Evolutionary conservation across 2,113 vertebrate species (phyloP).

Genomic region (Oncorhynchus clarkii): DNA sequence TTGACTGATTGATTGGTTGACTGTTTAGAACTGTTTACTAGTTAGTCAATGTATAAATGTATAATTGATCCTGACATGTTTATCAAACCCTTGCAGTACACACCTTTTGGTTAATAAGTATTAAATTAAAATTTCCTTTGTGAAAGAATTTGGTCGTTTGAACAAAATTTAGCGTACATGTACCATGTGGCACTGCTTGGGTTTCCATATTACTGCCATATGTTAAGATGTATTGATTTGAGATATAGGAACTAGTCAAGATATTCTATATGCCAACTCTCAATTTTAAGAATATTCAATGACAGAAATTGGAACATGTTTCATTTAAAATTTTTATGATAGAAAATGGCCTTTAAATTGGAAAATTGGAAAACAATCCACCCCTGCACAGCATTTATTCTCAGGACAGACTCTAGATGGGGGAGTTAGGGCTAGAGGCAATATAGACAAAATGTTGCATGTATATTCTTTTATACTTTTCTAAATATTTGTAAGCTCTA

Average conservation of each 20-base stretch:
- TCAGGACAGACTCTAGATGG: constrained; percentile 8
- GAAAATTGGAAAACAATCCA: constrained; percentile 7
- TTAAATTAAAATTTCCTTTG: constrained; percentile 67
- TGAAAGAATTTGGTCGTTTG: constrained; percentile 59
- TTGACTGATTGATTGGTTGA: neutral
- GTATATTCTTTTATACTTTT: constrained; percentile 62
- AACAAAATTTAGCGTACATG: constrained; percentile 21
- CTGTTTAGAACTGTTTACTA: constrained; percentile 32
- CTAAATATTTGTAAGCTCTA: constrained; percentile 81
- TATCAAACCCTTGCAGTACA: constrained; percentile 78
- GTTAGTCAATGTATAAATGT: constrained; percentile 38
- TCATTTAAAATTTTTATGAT: constrained; percentile 1
- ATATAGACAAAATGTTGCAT: constrained; percentile 61
- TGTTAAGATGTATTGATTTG: constrained; percentile 1
- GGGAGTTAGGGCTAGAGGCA: constrained; percentile 37
- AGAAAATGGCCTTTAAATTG: constrained; percentile 35
- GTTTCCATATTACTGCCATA: constrained; percentile 58
- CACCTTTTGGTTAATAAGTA: constrained; percentile 61
- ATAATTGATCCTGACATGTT: constrained; percentile 44
- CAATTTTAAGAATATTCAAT: constrained; percentile 3
- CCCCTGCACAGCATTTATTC: constrained; percentile 28
- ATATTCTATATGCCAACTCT: constrained; percentile 17
- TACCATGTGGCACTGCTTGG: constrained; percentile 73
- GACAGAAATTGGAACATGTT: neutral
- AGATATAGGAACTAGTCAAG: neutral